phyloP scores from a whole-genome alignment of 1,140 invertebrate genomes.

The Psilanteris sp. region DNA sequence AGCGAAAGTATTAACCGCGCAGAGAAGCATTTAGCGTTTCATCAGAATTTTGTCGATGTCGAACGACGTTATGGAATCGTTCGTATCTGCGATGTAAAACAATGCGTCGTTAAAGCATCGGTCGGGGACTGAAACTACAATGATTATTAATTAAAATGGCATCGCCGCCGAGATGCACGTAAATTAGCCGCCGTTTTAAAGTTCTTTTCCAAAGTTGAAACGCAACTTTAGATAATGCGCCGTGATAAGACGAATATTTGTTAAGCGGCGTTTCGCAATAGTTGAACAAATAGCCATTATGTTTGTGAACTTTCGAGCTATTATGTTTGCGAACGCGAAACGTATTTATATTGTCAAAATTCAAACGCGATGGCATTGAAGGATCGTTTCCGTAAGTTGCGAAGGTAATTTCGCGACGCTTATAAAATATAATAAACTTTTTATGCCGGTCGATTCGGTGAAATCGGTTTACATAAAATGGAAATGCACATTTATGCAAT shows the following conservation, averaged over 20 bases:
- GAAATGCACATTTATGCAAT: no score
- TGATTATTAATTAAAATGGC: slow-evolving; percentile 37
- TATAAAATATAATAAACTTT: no score
- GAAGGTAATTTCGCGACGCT: no score
- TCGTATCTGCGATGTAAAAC: slow-evolving; percentile 31
- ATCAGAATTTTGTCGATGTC: slow-evolving; percentile 22
- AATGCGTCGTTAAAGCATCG: slow-evolving; percentile 46
- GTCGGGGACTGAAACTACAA: neutral
- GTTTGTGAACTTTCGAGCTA: slow-evolving; percentile 1
- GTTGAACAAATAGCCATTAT: neutral
- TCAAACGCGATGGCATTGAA: no score
- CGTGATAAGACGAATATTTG: slow-evolving; percentile 14
- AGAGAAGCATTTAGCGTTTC: slow-evolving; percentile 10
- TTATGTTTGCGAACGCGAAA: no score
- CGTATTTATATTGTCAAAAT: neutral
- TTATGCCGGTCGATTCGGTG: no score
- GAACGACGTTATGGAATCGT: slow-evolving; percentile 8
- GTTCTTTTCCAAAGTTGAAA: neutral
- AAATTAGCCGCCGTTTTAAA: slow-evolving; percentile 8
- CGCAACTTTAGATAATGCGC: slow-evolving; percentile 4
- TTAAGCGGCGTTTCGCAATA: slow-evolving; percentile 20
- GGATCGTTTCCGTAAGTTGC: no score
- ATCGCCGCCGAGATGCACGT: neutral
- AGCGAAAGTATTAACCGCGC: slow-evolving; percentile 48
- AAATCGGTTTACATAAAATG: no score